These are phyloP conservation scores for Martes martes DNA, from an alignment of 2,113 vertebrate genomes.

Conservation along the genomic window DNA sequence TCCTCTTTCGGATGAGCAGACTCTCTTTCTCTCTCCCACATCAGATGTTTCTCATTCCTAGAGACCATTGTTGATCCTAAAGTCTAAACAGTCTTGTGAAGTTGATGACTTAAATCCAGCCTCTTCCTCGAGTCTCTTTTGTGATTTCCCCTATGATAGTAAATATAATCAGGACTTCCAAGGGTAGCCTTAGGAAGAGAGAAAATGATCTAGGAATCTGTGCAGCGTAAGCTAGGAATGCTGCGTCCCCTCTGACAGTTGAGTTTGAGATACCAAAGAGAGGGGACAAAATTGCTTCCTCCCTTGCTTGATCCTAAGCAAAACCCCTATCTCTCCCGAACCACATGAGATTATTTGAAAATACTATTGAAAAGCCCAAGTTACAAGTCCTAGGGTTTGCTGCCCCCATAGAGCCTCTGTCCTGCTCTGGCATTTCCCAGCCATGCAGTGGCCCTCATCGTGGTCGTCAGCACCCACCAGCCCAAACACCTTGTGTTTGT, in stretches of 20 bases:
- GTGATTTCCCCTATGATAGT: constrained; percentile 31
- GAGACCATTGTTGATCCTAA: constrained; percentile 31
- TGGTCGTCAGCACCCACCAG: not conserved
- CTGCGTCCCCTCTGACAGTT: not conserved
- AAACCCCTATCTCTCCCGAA: not conserved
- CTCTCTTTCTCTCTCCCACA: not conserved
- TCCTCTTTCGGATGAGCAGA: not conserved
- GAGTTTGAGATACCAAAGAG: constrained; percentile 26
- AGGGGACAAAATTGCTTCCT: constrained; percentile 50
- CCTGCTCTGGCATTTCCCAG: not conserved
- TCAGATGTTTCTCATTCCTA: not conserved
- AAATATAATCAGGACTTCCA: constrained; percentile 59
- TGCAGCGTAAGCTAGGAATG: not conserved
- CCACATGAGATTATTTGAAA: not conserved
- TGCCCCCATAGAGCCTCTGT: not conserved
- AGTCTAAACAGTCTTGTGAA: constrained; percentile 4
- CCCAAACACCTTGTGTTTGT: not conserved
- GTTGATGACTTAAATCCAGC: constrained; percentile 39
- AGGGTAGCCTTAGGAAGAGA: constrained; percentile 35
- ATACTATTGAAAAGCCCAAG: not conserved
- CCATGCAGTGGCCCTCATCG: fast-evolving
- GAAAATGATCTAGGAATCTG: constrained; percentile 25
- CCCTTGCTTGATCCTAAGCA: constrained; percentile 1
- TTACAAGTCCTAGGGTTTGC: not conserved
- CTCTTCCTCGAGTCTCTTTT: not conserved